Evolutionary conservation across 1,140 invertebrate genomes (phyloP).

Genomic region (Heliconius himera): DNA sequence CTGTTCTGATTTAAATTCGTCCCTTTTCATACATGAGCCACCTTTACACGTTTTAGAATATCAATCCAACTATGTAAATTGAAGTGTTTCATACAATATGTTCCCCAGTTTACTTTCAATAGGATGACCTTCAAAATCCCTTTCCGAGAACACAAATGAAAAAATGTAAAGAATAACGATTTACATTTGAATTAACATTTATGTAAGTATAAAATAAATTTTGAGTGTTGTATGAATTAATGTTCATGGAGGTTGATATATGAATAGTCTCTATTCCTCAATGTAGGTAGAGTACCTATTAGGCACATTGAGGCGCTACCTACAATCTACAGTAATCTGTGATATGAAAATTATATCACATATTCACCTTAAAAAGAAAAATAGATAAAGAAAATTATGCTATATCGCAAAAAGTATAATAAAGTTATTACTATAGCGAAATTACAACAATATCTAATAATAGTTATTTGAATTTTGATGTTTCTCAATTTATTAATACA

Average conservation of each 20-base stretch:
- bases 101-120: slow-evolving; percentile 3
- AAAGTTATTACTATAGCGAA: too few relatives aligned
- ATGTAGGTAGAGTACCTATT: too few relatives aligned
- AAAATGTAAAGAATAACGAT: slow-evolving; percentile 25
- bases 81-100: slow-evolving; percentile 18
- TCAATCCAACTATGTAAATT: slow-evolving; percentile 3
- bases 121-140: slow-evolving; percentile 31
- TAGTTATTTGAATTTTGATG: neutral
- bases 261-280: neutral
- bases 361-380: too few relatives aligned
- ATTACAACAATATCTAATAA: too few relatives aligned
- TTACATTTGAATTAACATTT: slow-evolving; percentile 24
- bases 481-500: neutral
- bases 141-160: slow-evolving; percentile 27
- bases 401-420: too few relatives aligned
- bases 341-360: too few relatives aligned
- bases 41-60: neutral
- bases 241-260: neutral
- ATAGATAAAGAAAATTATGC: too few relatives aligned
- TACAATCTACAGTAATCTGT: too few relatives aligned
- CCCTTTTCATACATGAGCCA: neutral
- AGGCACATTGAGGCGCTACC: too few relatives aligned
- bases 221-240: neutral
- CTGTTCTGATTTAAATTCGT: neutral
- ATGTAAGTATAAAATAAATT: neutral